Evolutionary conservation across 1,140 invertebrate species (phyloP).

Genomic region (Thaumetopoea pityocampa): DNA sequence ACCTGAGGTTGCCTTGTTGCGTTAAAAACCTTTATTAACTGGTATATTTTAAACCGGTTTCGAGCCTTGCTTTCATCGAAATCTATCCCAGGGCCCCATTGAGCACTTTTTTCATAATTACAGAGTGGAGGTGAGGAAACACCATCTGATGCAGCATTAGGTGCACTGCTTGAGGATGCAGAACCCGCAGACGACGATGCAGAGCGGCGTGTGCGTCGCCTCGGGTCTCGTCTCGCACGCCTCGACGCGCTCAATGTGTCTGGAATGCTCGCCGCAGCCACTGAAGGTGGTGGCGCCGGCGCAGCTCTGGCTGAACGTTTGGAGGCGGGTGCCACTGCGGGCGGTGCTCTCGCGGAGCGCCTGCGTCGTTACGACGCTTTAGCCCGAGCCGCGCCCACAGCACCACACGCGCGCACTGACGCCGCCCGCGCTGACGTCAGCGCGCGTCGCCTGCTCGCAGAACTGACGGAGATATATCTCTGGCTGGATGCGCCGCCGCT

Average conservation of each 20-base stretch:
- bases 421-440: slow-evolving; percentile 44
- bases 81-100: neutral
- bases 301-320: slow-evolving; percentile 36
- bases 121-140: slow-evolving; percentile 11
- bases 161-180: slow-evolving; percentile 43
- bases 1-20: no score
- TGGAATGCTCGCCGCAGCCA: slow-evolving; percentile 60
- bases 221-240: slow-evolving; percentile 42
- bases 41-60: no score
- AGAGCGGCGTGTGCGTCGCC: slow-evolving; percentile 45
- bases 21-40: no score
- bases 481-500: slow-evolving; percentile 50
- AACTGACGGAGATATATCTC: slow-evolving; percentile 31
- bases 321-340: slow-evolving; percentile 28
- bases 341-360: slow-evolving; percentile 29
- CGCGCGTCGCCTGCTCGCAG: slow-evolving; percentile 34
- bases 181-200: slow-evolving; percentile 45
- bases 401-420: slow-evolving; percentile 32
- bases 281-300: slow-evolving; percentile 45
- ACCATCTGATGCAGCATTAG: slow-evolving; percentile 44
- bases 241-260: slow-evolving; percentile 60
- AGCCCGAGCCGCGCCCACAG: slow-evolving; percentile 34
- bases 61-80: no score
- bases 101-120: neutral
- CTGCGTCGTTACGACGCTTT: slow-evolving; percentile 28